phyloP scores from a whole-genome alignment of 2,888 invertebrate species.

The Dynastes maya region DNA sequence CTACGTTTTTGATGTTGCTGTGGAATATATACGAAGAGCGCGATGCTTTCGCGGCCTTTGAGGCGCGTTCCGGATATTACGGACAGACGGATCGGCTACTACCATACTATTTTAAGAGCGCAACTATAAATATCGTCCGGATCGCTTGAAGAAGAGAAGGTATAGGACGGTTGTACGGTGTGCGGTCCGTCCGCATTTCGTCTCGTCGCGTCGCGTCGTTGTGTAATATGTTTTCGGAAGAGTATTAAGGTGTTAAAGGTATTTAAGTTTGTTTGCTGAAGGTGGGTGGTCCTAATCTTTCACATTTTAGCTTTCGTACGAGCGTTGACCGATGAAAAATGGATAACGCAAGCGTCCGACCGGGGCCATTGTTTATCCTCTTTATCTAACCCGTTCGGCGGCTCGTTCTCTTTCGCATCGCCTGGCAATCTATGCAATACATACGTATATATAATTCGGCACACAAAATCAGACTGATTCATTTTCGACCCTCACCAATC shows the following conservation, averaged over 20 bases:
- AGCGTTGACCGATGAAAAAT: slow-evolving; percentile 48
- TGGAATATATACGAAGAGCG: slow-evolving; percentile 35
- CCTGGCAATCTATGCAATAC: neutral
- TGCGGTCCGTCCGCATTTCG: slow-evolving; percentile 41
- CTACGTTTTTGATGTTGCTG: slow-evolving; percentile 45
- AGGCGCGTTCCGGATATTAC: slow-evolving; percentile 45
- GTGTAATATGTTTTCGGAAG: slow-evolving; percentile 50
- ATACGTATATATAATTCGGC: slow-evolving; percentile 22
- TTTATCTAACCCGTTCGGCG: neutral
- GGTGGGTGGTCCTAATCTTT: slow-evolving; percentile 53
- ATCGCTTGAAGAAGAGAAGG: slow-evolving; percentile 12
- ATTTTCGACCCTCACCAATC: too few relatives aligned
- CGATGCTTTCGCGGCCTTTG: neutral
- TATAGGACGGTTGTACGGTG: slow-evolving; percentile 5
- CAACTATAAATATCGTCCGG: slow-evolving; percentile 45
- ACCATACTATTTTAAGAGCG: slow-evolving; percentile 37
- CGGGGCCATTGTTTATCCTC: slow-evolving; percentile 34
- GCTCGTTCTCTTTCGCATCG: slow-evolving; percentile 6
- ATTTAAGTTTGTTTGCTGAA: slow-evolving; percentile 53
- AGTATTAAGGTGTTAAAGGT: slow-evolving; percentile 54
- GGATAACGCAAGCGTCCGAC: slow-evolving; percentile 30
- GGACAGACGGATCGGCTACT: slow-evolving; percentile 33
- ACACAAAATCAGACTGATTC: slow-evolving; percentile 24
- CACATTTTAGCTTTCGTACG: slow-evolving; percentile 49
- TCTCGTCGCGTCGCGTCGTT: slow-evolving; percentile 43